Conservation (phyloP, 2,797 vertebrate species). For the Dendrocincla fuliginosa region DNA sequence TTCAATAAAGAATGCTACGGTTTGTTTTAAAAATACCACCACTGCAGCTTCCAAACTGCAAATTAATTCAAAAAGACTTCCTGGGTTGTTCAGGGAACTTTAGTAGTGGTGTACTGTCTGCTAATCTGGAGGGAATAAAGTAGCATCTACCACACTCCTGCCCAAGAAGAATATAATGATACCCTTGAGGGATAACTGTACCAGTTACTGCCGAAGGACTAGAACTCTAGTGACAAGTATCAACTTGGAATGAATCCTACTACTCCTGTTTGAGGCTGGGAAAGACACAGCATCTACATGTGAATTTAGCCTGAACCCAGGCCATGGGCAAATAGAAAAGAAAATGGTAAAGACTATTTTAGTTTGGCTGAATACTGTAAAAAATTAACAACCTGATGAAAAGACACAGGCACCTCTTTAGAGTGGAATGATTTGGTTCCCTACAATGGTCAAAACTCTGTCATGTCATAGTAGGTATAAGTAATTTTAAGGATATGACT, state of each 20-base stretch:
- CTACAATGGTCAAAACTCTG: background rate
- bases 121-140: background rate
- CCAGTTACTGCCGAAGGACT: background rate
- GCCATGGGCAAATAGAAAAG: background rate
- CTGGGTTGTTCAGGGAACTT: background rate
- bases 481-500: background rate
- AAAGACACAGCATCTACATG: background rate
- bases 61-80: background rate
- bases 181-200: background rate
- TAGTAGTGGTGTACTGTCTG: background rate
- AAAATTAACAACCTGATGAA: background rate
- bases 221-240: background rate
- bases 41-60: background rate
- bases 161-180: background rate
- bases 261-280: background rate
- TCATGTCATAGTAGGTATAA: background rate
- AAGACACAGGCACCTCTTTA: background rate
- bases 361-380: background rate
- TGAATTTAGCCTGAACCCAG: background rate
- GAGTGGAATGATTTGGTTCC: background rate
- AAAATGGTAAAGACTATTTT: background rate
- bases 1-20: background rate
- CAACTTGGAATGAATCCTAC: background rate
- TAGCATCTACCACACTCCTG: background rate
- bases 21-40: background rate